Evolutionary conservation across 2,113 vertebrate genomes (phyloP).

Genomic region (Shinisaurus crocodilurus): DNA sequence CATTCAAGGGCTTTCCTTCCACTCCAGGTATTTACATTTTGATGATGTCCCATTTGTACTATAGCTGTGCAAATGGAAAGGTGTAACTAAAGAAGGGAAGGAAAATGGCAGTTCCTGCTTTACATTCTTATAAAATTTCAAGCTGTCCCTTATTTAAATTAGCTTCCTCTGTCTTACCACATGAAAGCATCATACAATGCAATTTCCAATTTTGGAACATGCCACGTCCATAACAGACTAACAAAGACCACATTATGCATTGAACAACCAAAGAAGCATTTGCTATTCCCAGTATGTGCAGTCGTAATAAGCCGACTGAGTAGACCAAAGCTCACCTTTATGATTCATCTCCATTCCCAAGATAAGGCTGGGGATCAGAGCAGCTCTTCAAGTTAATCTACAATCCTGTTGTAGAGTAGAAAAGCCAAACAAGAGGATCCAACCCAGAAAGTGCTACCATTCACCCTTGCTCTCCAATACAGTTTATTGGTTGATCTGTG

Average conservation of each 20-base stretch:
- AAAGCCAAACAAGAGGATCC: not conserved
- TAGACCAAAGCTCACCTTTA: not conserved
- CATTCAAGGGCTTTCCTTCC: not conserved
- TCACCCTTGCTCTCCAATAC: not conserved
- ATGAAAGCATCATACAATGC: not conserved
- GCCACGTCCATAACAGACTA: not conserved
- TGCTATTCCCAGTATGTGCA: not conserved
- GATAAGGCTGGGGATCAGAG: not conserved
- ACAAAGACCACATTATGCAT: not conserved
- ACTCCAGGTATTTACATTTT: not conserved
- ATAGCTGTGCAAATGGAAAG: not conserved
- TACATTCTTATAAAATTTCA: not conserved
- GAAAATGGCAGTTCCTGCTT: not conserved
- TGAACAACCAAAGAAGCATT: not conserved
- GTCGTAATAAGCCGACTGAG: not conserved
- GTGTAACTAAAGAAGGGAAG: not conserved
- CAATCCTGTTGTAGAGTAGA: not conserved
- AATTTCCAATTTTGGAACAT: not conserved
- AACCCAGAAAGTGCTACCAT: not conserved
- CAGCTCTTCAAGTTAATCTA: conserved; percentile 5
- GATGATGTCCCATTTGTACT: not conserved
- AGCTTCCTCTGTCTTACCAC: not conserved
- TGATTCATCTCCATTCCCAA: conserved; percentile 1
- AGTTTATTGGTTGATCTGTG: not conserved
- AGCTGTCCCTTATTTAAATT: not conserved